phyloP scores from a whole-genome alignment of 2,797 vertebrate genomes.

The Adrianichthys oophorus region DNA sequence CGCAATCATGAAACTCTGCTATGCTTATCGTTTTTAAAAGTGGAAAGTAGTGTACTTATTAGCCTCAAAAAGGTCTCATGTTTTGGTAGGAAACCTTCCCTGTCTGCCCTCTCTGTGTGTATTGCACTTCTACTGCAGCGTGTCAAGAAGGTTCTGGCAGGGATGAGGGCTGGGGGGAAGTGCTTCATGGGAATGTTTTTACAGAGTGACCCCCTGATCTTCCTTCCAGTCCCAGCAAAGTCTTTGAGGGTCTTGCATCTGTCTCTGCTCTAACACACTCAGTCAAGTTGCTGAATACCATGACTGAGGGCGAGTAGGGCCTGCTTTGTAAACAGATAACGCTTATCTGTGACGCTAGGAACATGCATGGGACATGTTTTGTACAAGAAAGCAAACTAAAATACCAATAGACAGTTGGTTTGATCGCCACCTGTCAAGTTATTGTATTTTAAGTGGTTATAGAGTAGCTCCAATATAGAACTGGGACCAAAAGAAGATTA shows the following conservation, averaged over 20 bases:
- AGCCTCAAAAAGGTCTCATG: slow-evolving; percentile 21
- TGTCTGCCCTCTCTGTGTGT: slow-evolving; percentile 18
- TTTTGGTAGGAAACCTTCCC: slow-evolving; percentile 25
- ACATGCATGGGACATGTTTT: slow-evolving; percentile 44
- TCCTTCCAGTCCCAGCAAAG: slow-evolving; percentile 75
- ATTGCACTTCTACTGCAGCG: slow-evolving; percentile 42
- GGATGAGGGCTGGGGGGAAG: slow-evolving; percentile 64
- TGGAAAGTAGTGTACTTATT: slow-evolving; percentile 9
- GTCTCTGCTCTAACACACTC: slow-evolving; percentile 57
- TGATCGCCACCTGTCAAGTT: slow-evolving; percentile 20
- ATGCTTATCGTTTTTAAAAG: slow-evolving; percentile 12
- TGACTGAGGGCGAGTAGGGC: slow-evolving; percentile 20
- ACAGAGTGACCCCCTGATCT: slow-evolving; percentile 80
- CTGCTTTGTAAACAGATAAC: slow-evolving; percentile 64
- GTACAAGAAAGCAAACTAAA: slow-evolving; percentile 30
- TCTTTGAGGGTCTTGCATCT: slow-evolving; percentile 60
- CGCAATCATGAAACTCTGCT: not conserved
- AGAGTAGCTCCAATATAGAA: slow-evolving; percentile 63
- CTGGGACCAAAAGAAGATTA: slow-evolving; percentile 58
- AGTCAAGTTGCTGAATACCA: slow-evolving; percentile 42
- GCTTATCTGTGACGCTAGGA: slow-evolving; percentile 66
- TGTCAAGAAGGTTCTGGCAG: slow-evolving; percentile 70
- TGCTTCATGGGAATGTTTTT: slow-evolving; percentile 82
- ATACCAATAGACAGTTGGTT: slow-evolving; percentile 25
- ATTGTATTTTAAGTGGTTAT: slow-evolving; percentile 54